Base-by-base conservation (phyloP, 2,888 invertebrate species). In the Callyntrura sp. region DNA sequence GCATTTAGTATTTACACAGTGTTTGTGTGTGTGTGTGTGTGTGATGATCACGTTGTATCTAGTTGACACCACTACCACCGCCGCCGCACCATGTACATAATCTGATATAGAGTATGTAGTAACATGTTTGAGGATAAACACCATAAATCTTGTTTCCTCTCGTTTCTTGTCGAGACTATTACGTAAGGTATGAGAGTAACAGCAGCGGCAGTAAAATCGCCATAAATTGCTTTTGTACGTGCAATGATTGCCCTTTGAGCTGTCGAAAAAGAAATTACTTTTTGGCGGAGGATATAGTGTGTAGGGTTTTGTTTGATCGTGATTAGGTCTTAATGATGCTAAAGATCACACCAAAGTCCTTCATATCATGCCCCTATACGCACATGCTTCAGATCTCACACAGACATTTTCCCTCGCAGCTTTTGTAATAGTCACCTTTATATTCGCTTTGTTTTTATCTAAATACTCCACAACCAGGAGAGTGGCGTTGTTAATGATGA, bases 241-340 rank as follows among this genome's bases (percentile, higher is more conserved):
- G 87, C 57, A 87, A 87, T 81, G 87, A 87, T 81, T 87, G 82
- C 76, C 88, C 60, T 82, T 76, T 60, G 81, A 83, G 88, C 73
- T 88, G 88, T 88, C 88, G 76, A 88, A 87, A 51, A 87, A 68
- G 70, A 82, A 73, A 87, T 70, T 87, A 82, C 70, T 43, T 81
- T 51, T 62, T 43, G 43, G 8, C 8, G 43, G 51, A 68, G 20
- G 62, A 43, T 8, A n/a, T n/a, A 62, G 62, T 5, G 51, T 9
- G 20, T 57, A 55, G 51, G 43, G 1, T 25, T 79, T 65, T 68
- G 43, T 48, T 83, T 82, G 57, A 82, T 87, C 73, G 78, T 87
- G 87, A 87, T 87, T 87, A 68, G 79, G 68, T 57, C 57, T 79
- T 87, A 87, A 87, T 87, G 86, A 87, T 87, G 86, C 55, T 87